These are phyloP conservation scores for Cephus rjabovi DNA, from an alignment of 2,888 invertebrate genomes.

Conservation along the genomic window DNA sequence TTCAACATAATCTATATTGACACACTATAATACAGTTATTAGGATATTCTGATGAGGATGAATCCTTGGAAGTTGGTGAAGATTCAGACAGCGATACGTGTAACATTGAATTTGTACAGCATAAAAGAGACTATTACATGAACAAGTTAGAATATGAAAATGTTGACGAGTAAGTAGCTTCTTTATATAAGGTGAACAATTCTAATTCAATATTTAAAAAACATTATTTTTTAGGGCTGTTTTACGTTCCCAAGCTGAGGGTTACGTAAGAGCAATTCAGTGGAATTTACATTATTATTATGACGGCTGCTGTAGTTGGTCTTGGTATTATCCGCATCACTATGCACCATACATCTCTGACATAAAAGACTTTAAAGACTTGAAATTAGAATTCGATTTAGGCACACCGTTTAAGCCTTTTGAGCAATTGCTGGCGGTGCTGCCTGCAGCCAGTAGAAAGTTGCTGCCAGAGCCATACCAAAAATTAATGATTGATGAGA, in stretches of 20 bases:
- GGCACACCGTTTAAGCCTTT: slow-evolving; percentile 93
- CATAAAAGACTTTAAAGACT: slow-evolving; percentile 81
- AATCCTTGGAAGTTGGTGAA: slow-evolving; percentile 43
- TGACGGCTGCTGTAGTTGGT: slow-evolving; percentile 96
- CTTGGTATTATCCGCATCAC: slow-evolving; percentile 98
- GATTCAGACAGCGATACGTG: slow-evolving; percentile 67
- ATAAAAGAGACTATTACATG: slow-evolving; percentile 93
- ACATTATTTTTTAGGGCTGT: slow-evolving; percentile 73
- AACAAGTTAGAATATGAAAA: slow-evolving; percentile 85
- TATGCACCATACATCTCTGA: slow-evolving; percentile 98
- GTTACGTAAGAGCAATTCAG: slow-evolving; percentile 93
- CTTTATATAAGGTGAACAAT: slow-evolving; percentile 6
- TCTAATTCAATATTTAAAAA: background rate
- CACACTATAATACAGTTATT: slow-evolving; percentile 32
- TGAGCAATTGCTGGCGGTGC: slow-evolving; percentile 88
- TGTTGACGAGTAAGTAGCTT: slow-evolving; percentile 78
- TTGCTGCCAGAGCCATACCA: slow-evolving; percentile 84
- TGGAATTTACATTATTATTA: slow-evolving; percentile 98
- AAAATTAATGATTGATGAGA: slow-evolving; percentile 79
- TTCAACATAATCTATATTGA: slow-evolving; percentile 5
- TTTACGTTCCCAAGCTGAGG: slow-evolving; percentile 83
- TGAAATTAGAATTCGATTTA: slow-evolving; percentile 84
- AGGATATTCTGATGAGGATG: slow-evolving; percentile 45
- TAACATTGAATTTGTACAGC: slow-evolving; percentile 81
- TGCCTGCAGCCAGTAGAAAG: slow-evolving; percentile 87